Conservation (phyloP, 2,113 vertebrate species). For the Carettochelys insculpta region DNA sequence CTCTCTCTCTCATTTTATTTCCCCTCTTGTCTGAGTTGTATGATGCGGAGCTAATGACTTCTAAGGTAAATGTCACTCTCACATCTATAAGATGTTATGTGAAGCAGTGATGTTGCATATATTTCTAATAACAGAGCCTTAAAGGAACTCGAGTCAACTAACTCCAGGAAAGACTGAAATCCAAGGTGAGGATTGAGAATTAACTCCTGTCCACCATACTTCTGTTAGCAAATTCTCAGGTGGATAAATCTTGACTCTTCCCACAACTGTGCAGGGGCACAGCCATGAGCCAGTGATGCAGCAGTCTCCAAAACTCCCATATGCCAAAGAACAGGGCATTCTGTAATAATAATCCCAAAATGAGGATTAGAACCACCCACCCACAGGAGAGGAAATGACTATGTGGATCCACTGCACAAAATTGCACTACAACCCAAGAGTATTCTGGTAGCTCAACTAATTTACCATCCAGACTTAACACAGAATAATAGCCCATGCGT, state of each 20-base stretch:
- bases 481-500: neutral
- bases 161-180: neutral
- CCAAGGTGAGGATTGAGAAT: rapidly evolving
- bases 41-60: neutral
- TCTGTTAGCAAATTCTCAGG: neutral
- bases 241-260: too few species aligned
- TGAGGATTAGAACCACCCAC: neutral
- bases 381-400: neutral
- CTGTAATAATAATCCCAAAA: neutral
- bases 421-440: neutral
- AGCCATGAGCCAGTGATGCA: neutral
- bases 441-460: neutral
- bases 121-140: neutral
- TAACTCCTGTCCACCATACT: rapidly evolving
- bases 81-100: rapidly evolving
- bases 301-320: neutral
- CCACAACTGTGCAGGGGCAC: rapidly evolving
- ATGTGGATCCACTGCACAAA: neutral
- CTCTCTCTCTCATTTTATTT: neutral
- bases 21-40: rapidly evolving
- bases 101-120: neutral
- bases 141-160: neutral
- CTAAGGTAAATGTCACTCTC: neutral
- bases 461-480: neutral
- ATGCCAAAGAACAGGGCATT: neutral